Conservation (phyloP, 1,140 invertebrate species). For the Eueides isabella region DNA sequence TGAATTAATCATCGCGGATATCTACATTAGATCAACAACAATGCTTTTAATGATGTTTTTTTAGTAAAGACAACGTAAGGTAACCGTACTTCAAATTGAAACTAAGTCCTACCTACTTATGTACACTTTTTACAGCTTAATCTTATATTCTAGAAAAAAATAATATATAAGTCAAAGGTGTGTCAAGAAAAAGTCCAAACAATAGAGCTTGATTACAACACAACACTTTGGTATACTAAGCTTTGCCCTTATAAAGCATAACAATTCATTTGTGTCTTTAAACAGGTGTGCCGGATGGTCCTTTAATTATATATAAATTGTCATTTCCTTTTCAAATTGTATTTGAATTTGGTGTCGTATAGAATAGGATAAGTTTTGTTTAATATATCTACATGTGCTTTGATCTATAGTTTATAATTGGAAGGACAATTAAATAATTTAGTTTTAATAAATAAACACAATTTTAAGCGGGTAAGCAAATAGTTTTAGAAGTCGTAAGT, state of each 20-base stretch:
- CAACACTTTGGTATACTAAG: slow-evolving; percentile 28
- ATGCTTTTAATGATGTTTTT: too few species aligned
- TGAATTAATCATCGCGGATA: too few species aligned
- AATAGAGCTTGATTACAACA: slow-evolving; percentile 33
- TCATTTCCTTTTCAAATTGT: slow-evolving; percentile 23
- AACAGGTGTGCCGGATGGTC: slow-evolving; percentile 42
- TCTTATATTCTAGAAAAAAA: neutral
- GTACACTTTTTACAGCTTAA: too few species aligned
- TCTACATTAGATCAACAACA: too few species aligned
- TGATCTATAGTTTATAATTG: neutral
- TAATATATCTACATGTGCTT: neutral
- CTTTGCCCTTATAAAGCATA: slow-evolving; percentile 30
- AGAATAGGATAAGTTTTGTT: neutral
- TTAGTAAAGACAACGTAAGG: too few species aligned
- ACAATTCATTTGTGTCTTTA: slow-evolving; percentile 33
- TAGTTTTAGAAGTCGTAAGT: neutral
- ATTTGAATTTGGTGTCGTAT: neutral
- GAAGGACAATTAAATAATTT: neutral
- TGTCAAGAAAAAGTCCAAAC: slow-evolving; percentile 31
- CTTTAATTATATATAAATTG: slow-evolving; percentile 37
- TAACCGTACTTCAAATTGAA: too few species aligned
- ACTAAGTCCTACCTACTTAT: too few species aligned
- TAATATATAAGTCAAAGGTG: slow-evolving; percentile 19
- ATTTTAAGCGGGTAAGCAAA: neutral
- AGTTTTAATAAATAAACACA: neutral